Conservation (phyloP, 2,797 vertebrate genomes). For the Mormyrus proboscirostris region DNA sequence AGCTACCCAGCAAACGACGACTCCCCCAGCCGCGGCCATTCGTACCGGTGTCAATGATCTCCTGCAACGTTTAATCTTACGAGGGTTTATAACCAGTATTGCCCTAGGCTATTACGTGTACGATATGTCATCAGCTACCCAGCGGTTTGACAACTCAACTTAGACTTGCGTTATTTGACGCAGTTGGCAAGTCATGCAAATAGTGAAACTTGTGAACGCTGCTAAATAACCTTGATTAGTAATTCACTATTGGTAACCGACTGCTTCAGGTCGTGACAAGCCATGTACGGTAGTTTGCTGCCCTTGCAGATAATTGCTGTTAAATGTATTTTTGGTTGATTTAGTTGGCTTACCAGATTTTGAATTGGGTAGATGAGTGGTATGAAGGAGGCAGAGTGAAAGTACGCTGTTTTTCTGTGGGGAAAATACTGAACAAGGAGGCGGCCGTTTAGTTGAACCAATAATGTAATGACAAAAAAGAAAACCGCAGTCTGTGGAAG, state of each 20-base stretch:
- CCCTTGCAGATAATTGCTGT: background rate
- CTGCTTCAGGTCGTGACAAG: background rate
- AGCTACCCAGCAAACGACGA: background rate
- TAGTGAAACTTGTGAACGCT: background rate
- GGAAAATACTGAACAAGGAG: background rate
- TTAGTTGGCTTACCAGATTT: background rate
- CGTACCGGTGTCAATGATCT: background rate
- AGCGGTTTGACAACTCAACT: background rate
- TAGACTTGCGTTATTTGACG: background rate
- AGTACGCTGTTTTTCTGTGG: background rate
- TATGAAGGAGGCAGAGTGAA: background rate
- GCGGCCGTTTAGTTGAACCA: background rate
- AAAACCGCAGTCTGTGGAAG: background rate
- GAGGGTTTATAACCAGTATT: background rate
- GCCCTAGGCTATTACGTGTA: background rate
- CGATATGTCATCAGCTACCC: background rate
- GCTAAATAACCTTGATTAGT: background rate
- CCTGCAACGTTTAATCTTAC: background rate
- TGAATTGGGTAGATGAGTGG: background rate
- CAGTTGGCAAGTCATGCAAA: background rate
- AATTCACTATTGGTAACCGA: background rate
- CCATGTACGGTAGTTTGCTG: background rate
- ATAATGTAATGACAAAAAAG: background rate
- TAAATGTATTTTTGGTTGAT: background rate
- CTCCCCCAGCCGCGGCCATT: background rate